Base-by-base conservation (phyloP, 2,888 invertebrate species). In the Schizaphis graminum region DNA sequence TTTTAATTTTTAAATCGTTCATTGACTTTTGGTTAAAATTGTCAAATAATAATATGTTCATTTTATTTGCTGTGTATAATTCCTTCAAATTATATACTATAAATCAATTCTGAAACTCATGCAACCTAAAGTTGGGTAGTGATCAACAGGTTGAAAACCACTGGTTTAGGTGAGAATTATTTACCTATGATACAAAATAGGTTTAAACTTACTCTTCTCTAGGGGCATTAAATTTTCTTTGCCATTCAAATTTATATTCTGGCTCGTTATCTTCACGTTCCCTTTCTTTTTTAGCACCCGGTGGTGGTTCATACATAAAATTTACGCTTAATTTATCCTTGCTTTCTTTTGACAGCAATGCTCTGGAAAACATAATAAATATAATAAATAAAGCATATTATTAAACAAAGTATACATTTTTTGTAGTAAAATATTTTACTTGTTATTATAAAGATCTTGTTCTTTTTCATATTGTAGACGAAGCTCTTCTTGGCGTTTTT, bases 181-280 rank as follows among this genome's bases (percentile, higher is more conserved):
- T 61, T 61, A 61, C n/a, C 57, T 57, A 26, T 3, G 1, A 44
- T 44, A 44, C 41, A 44, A 57, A 61, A 61, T 61, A 61, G 11
- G 28, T 61, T 61, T n/a, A n/a, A n/a, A 26, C 96, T 96, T 96
- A 97, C 96, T 97, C 99, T 96, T 99, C 99, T 96, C 99, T 97
- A 0, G 99, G 99, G 11, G 99, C 99, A 96, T 99, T 99, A 95
- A 99, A 99, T 96, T 99, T 99, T 89, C 99, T 97, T 96, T 99
- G 99, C 99, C 99, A 99, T 96, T 99, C 99, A 96, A 99, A 99
- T 96, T 99, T 99, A 95, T 98, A 99, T 95, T 99, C 99, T 1
- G 98, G 98, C 96, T 99, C 99, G 96, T 98, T 98, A 95, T 98
- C 97, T 96, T 98, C 98, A 91, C 98, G 97, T 96, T 98, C 98